These are phyloP conservation scores for Eutolmus rufibarbis DNA, from an alignment of 2,888 invertebrate genomes.

Conservation along the genomic window DNA sequence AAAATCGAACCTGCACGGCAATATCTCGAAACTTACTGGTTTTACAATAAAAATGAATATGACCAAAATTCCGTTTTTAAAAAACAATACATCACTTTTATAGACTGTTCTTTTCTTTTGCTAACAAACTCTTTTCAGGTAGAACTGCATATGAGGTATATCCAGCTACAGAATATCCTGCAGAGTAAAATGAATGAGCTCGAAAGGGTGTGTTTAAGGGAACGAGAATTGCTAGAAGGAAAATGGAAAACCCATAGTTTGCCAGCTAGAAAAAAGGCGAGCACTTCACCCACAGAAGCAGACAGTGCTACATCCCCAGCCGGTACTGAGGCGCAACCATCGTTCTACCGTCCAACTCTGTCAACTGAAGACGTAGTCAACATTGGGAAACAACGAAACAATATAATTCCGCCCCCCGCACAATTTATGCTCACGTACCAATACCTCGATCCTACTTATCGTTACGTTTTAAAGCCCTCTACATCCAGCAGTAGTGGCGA, in stretches of 20 bases:
- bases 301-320: conserved; percentile 65
- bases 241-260: conserved; percentile 91
- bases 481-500: conserved; percentile 71
- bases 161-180: conserved; percentile 83
- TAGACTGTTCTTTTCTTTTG: background rate
- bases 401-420: conserved; percentile 63
- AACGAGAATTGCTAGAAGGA: conserved; percentile 82
- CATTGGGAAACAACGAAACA: conserved; percentile 57
- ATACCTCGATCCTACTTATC: conserved; percentile 76
- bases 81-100: background rate
- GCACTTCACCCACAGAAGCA: conserved; percentile 64
- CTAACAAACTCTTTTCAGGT: conserved; percentile 60
- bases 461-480: conserved; percentile 74
- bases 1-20: too few relatives aligned
- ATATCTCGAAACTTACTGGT: too few relatives aligned
- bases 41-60: too few relatives aligned
- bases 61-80: too few relatives aligned
- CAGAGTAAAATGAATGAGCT: conserved; percentile 86
- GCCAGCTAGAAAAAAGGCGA: conserved; percentile 83
- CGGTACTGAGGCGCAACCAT: conserved; percentile 57
- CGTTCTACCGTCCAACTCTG: conserved; percentile 77
- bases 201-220: conserved; percentile 80
- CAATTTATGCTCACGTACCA: conserved; percentile 69
- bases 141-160: conserved; percentile 90
- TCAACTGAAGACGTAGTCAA: conserved; percentile 80